Conservation (phyloP, 2,797 vertebrate genomes). For the Chelidonichthys spinosus region DNA sequence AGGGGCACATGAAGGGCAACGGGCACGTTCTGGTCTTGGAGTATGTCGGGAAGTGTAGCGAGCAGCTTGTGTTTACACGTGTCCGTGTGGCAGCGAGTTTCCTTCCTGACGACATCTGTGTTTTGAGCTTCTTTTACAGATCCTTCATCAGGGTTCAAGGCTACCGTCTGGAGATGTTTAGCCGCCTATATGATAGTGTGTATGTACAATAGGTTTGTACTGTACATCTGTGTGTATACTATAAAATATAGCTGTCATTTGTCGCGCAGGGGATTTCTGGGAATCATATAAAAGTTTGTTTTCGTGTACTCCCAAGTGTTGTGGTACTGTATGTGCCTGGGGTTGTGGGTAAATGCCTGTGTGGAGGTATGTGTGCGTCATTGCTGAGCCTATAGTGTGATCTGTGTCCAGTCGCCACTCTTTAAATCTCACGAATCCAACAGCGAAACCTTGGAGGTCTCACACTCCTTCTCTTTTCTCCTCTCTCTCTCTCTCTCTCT, state of each 20-base stretch:
- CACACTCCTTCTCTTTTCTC: constrained; percentile 14
- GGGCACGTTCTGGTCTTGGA: constrained; percentile 31
- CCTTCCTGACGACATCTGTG: constrained; percentile 60
- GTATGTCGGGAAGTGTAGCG: constrained; percentile 22
- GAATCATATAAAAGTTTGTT: constrained; percentile 46
- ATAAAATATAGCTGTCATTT: constrained; percentile 36
- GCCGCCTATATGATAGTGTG: background rate
- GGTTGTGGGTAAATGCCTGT: constrained; percentile 1
- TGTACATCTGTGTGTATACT: constrained; percentile 24
- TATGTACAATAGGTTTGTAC: constrained; percentile 5
- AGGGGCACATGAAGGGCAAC: constrained; percentile 60
- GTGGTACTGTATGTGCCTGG: constrained; percentile 18
- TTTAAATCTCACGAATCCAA: constrained; percentile 54
- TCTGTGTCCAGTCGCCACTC: constrained; percentile 46
- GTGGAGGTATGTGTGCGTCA: constrained; percentile 18
- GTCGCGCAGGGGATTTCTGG: constrained; percentile 38
- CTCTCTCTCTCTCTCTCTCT: background rate
- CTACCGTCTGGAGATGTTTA: constrained; percentile 33
- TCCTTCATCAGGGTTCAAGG: constrained; percentile 52
- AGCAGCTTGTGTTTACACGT: constrained; percentile 28
- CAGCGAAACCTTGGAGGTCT: constrained; percentile 47
- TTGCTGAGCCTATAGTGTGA: constrained; percentile 25
- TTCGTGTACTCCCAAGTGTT: constrained; percentile 36
- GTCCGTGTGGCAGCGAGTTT: constrained; percentile 54
- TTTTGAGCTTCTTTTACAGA: constrained; percentile 57